Percentiles rank a stretch among this genome's conserved stretches.
These are phyloP conservation scores for Ameiurus melas DNA, from an alignment of 2,113 vertebrate species.

Conservation along the genomic window DNA sequence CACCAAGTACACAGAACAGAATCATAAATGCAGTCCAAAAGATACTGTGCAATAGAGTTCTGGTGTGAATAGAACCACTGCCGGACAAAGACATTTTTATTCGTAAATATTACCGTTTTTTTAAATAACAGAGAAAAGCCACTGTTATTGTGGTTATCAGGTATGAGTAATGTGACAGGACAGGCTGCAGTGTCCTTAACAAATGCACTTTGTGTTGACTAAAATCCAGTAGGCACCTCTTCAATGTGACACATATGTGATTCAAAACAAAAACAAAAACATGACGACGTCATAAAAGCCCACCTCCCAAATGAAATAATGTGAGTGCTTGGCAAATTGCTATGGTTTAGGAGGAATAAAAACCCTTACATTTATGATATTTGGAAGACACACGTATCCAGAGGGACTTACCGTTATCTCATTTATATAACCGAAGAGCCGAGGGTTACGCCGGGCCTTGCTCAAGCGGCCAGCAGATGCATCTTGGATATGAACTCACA, in stretches of 20 bases:
- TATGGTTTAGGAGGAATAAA: no score
- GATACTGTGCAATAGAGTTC: not conserved
- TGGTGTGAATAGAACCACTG: not conserved
- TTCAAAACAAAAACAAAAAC: slow-evolving; percentile 9
- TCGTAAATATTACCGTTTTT: not conserved
- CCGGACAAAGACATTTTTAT: not conserved
- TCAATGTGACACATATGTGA: slow-evolving; percentile 19
- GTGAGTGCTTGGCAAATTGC: not conserved
- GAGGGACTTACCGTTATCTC: no score
- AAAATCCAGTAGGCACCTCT: slow-evolving; percentile 25
- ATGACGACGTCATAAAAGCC: not conserved
- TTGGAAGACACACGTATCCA: no score
- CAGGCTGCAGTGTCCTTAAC: slow-evolving; percentile 16
- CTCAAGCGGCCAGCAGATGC: no score
- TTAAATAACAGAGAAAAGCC: not conserved
- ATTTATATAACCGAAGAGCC: no score
- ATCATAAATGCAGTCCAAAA: not conserved
- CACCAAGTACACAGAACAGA: not conserved
- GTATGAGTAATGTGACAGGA: slow-evolving; percentile 21
- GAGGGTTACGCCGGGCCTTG: no score
- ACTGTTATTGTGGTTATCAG: not conserved
- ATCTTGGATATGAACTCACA: no score
- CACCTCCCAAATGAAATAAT: not conserved
- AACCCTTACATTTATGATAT: not conserved
- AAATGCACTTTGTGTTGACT: not conserved